Conservation (phyloP, 2,113 vertebrate species). For the Cichladusa arquata region DNA sequence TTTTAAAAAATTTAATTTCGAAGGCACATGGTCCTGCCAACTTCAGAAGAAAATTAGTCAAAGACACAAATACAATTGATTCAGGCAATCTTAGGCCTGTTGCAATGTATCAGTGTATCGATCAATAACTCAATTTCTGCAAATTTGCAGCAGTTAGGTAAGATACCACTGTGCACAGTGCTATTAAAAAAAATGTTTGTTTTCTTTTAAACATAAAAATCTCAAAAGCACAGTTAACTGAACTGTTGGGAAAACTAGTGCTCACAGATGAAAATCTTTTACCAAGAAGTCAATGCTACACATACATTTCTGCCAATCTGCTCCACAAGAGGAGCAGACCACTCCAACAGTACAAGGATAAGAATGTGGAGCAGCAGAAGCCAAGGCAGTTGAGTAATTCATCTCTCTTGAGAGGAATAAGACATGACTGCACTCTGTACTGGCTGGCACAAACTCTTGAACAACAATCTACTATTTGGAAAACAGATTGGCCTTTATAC, state of each 20-base stretch:
- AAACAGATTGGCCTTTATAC: conserved; percentile 72
- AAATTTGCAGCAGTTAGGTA: neutral
- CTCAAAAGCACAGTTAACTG: neutral
- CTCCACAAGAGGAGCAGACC: neutral
- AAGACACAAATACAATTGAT: neutral
- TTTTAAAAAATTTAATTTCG: neutral
- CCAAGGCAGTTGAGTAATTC: conserved; percentile 40
- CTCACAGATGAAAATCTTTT: neutral
- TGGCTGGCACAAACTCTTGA: conserved; percentile 72
- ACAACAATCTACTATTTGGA: conserved; percentile 69
- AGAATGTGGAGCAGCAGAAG: conserved; percentile 56
- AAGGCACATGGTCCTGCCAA: neutral
- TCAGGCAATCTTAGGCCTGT: neutral
- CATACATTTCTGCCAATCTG: neutral
- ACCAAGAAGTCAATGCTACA: neutral
- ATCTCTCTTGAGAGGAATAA: conserved; percentile 67
- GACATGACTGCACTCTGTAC: conserved; percentile 66
- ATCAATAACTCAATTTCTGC: neutral
- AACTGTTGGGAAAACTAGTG: neutral
- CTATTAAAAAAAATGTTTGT: neutral
- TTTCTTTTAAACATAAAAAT: neutral
- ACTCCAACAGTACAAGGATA: conserved; percentile 43
- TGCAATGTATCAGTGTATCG: neutral
- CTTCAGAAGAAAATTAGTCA: neutral
- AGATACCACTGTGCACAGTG: neutral